A percentile compares a stretch with the other conserved stretches of the same genome.
These are phyloP conservation scores for Pandion haliaetus DNA, from an alignment of 2,113 vertebrate species.

Conservation along the genomic window DNA sequence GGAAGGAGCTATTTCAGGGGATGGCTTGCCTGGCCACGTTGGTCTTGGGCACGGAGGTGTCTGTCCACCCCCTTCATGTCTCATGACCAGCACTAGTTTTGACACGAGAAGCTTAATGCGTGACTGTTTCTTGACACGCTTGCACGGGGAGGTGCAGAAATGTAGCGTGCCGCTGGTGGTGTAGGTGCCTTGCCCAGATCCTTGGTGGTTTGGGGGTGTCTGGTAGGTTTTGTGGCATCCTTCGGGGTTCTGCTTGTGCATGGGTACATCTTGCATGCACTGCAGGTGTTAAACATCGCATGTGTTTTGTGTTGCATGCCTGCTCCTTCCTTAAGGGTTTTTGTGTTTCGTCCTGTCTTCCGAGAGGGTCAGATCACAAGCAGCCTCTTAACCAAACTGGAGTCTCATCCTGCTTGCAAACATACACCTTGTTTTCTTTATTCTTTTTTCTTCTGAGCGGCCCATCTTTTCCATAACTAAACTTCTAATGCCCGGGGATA, in stretches of 20 bases:
- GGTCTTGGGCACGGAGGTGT: not conserved
- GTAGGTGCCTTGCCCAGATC: not conserved
- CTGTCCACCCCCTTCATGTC: not conserved
- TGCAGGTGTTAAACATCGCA: not conserved
- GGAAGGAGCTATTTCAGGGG: constrained; percentile 1
- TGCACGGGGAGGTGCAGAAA: rapidly evolving
- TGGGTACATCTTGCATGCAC: not conserved
- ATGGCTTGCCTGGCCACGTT: not conserved
- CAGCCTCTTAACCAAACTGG: not conserved
- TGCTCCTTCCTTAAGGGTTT: not conserved
- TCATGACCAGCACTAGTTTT: not conserved
- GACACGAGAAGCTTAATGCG: not conserved
- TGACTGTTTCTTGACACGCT: not conserved
- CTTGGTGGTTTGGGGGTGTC: not conserved
- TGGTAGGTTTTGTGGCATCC: not conserved
- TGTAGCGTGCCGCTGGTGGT: rapidly evolving
- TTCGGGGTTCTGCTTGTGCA: not conserved
- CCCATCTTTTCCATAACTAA: not conserved
- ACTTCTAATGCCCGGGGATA: not conserved
- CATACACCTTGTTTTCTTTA: too few species aligned
- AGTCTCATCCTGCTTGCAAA: not conserved
- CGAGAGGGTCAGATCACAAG: not conserved
- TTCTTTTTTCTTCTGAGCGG: not conserved
- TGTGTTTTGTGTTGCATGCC: not conserved
- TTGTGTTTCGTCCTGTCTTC: not conserved